phyloP scores from a whole-genome alignment of 2,797 vertebrate species.

The Sarcoramphus papa region DNA sequence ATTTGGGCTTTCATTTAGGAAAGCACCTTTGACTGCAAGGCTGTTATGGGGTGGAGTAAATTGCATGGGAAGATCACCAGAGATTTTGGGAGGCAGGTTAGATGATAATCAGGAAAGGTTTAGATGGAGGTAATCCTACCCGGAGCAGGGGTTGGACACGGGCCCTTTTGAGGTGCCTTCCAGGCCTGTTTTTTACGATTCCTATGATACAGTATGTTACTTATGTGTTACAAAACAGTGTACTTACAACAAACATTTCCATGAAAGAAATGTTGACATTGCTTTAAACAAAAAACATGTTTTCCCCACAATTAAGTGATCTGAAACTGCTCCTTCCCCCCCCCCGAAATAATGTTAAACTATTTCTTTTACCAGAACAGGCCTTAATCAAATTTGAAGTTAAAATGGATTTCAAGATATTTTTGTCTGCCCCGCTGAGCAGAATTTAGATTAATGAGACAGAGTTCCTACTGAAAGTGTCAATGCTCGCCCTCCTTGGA shows the following conservation, averaged over 20 bases:
- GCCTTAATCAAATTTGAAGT: background rate
- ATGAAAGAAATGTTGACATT: background rate
- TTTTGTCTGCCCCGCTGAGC: background rate
- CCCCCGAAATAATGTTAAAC: background rate
- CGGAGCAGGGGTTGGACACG: background rate
- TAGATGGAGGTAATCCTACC: background rate
- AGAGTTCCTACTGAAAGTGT: background rate
- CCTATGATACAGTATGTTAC: background rate
- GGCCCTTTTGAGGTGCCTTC: background rate
- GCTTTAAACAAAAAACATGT: background rate
- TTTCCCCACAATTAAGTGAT: background rate
- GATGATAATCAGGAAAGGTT: background rate
- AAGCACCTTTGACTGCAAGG: background rate
- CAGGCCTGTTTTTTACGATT: background rate
- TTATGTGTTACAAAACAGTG: background rate
- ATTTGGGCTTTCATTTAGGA: background rate
- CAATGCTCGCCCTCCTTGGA: background rate
- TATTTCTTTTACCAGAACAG: background rate
- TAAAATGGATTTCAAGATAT: background rate
- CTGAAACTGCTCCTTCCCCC: background rate
- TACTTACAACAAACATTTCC: background rate
- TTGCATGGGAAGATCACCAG: background rate
- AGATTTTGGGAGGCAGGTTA: background rate
- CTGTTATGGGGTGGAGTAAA: background rate
- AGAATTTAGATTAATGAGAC: background rate